phyloP scores from a whole-genome alignment of 2,797 vertebrate genomes.

The Acanthopagrus latus region DNA sequence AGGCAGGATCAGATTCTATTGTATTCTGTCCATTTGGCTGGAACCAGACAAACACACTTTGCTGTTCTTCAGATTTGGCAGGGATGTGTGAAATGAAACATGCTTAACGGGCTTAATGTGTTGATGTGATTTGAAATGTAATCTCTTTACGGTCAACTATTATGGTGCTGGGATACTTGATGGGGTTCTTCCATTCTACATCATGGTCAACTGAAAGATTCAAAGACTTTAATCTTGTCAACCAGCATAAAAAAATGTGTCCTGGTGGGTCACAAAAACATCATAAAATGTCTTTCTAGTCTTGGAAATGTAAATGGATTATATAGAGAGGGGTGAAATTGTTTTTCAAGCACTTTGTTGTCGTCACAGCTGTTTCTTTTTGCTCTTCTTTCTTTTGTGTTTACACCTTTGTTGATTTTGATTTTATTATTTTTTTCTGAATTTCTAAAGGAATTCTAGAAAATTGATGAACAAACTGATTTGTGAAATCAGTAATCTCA shows the following conservation, averaged over 20 bases:
- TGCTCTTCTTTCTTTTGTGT: constrained; percentile 11
- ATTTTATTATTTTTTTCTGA: not conserved
- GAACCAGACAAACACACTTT: not conserved
- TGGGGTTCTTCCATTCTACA: constrained; percentile 35
- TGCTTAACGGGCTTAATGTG: constrained; percentile 41
- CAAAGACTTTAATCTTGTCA: constrained; percentile 73
- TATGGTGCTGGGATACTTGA: constrained; percentile 9
- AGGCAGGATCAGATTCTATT: not conserved
- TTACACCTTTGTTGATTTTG: not conserved
- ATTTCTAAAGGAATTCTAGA: not conserved
- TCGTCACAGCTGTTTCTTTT: constrained; percentile 20
- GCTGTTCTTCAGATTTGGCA: constrained; percentile 33
- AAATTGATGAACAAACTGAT: not conserved
- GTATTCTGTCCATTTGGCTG: not conserved
- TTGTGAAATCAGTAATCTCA: not conserved
- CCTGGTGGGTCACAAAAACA: constrained; percentile 36
- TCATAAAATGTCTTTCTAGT: constrained; percentile 28
- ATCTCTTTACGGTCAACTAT: constrained; percentile 64
- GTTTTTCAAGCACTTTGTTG: constrained; percentile 37
- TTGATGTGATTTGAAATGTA: constrained; percentile 69
- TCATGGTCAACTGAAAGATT: constrained; percentile 25
- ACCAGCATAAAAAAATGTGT: constrained; percentile 29
- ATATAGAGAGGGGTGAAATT: constrained; percentile 19
- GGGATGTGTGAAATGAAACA: constrained; percentile 58
- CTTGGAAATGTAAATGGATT: constrained; percentile 37